Evolutionary conservation across 2,797 vertebrate genomes (phyloP).

Genomic region (Huso huso): DNA sequence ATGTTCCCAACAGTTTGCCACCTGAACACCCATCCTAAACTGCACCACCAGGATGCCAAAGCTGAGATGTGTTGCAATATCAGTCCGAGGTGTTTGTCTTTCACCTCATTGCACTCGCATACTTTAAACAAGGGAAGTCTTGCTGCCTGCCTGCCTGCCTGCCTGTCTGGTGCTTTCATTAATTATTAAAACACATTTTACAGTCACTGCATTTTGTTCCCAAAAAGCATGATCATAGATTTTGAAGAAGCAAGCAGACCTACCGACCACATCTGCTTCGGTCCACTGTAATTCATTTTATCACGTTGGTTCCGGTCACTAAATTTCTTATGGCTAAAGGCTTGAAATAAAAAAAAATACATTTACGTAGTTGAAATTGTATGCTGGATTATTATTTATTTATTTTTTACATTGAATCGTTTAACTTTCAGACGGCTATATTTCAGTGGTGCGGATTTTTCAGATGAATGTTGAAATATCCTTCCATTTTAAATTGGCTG

Average conservation of each 20-base stretch:
- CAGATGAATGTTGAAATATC: no score
- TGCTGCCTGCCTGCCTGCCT: conserved; percentile 24
- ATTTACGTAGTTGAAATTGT: not conserved
- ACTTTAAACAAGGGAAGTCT: conserved; percentile 10
- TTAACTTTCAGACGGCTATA: no score
- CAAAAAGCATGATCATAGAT: conserved; percentile 41
- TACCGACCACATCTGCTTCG: not conserved
- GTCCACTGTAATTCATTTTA: not conserved
- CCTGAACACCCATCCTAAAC: no score
- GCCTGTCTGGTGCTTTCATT: conserved; percentile 33
- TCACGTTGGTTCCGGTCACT: not conserved
- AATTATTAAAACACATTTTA: conserved; percentile 50
- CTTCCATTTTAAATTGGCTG: no score
- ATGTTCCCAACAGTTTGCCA: no score
- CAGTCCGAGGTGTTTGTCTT: conserved; percentile 1
- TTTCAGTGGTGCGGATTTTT: no score
- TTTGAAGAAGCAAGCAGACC: conserved; percentile 35
- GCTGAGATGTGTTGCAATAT: not conserved
- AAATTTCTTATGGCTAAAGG: not conserved
- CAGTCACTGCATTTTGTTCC: conserved; percentile 39
- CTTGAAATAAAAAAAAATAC: not conserved
- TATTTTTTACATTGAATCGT: not conserved
- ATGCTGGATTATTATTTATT: conserved; percentile 18
- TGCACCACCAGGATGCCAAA: no score
- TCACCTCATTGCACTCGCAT: conserved; percentile 1